These are phyloP conservation scores for Mycalesis mineus DNA, from an alignment of 2,888 invertebrate genomes.

Conservation along the genomic window DNA sequence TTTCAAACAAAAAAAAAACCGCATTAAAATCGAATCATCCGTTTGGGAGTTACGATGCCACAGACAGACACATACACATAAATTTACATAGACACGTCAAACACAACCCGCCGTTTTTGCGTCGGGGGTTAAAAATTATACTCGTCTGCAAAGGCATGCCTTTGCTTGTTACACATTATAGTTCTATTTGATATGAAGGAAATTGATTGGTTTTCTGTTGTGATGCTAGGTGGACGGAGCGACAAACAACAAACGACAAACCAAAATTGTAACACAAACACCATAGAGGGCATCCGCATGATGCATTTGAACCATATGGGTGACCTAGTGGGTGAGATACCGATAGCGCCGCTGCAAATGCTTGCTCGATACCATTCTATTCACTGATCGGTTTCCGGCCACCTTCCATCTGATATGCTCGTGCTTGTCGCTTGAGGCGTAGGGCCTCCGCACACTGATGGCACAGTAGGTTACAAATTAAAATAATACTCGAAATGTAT, in stretches of 20 bases:
- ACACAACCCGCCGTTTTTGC: too few species aligned
- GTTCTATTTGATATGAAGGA: too few species aligned
- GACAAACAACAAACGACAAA: constrained; percentile 48
- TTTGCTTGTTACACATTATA: too few species aligned
- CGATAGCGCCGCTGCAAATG: constrained; percentile 37
- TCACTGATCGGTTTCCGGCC: constrained; percentile 60
- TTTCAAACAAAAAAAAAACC: too few species aligned
- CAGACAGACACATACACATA: too few species aligned
- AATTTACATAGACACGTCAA: too few species aligned
- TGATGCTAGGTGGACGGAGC: constrained; percentile 77
- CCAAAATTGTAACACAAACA: constrained; percentile 48
- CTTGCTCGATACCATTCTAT: constrained; percentile 31
- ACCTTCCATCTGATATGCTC: constrained; percentile 64
- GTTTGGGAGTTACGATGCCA: too few species aligned
- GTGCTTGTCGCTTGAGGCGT: constrained; percentile 33
- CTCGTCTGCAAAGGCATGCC: neutral
- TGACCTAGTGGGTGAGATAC: constrained; percentile 68
- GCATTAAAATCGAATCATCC: too few species aligned
- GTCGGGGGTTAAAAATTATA: too few species aligned
- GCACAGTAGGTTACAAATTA: too few species aligned
- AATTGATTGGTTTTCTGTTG: constrained; percentile 26
- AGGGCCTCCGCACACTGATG: too few species aligned
- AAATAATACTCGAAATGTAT: too few species aligned
- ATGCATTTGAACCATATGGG: constrained; percentile 71
- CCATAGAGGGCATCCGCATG: constrained; percentile 58